Base-by-base conservation (phyloP, 2,797 vertebrate genomes). In the Rhyacichthys aspro region DNA sequence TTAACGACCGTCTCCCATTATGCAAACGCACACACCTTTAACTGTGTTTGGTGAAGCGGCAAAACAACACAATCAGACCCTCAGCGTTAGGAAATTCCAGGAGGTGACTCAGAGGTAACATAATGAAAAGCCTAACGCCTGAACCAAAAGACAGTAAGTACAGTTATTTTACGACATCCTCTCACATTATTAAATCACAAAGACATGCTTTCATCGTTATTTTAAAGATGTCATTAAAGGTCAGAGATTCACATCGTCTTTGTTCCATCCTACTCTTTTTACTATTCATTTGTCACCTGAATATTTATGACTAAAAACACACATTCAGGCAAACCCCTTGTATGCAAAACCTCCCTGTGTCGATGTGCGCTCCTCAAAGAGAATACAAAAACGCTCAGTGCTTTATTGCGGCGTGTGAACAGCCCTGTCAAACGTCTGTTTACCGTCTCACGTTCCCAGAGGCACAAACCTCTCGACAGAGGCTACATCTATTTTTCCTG, bases 371-470 rank as follows among this genome's bases (percentile, higher is more conserved):
- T 61, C 72, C 77, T 85, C 83, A 88, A 87, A 89, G 72, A 81
- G 81, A 87, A 86, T 83, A 47, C 9, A 15, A 53, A 1, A 87
- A 78, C 70, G 80, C 59, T 77, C 50, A 74, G 55, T 3, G 58
- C 73, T 83, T 76, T 56, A 70, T 76, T 69, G 64, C 39, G 16
- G 44, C 14, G 73, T 70, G 63, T 57, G 70, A 83, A 63, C 70
- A 55, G 63, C 63, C 71, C 76, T 78, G 82, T 87, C 83, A 86
- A 76, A 87, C 39, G 64, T 78, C 78, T 89, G 82, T 88, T 81
- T 86, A 83, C 72, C 69, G 63, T 79, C 62, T 76, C 62, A 44
- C 1, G 34, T 68, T 85, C 81, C 85, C 83, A 83, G 45, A 79
- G 83, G 82, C 81, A 55, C 83, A 81, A 78, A 69, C 71, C 79